Evolutionary conservation across 2,888 invertebrate genomes (phyloP).

Genomic region (Calliopum simillimum): DNA sequence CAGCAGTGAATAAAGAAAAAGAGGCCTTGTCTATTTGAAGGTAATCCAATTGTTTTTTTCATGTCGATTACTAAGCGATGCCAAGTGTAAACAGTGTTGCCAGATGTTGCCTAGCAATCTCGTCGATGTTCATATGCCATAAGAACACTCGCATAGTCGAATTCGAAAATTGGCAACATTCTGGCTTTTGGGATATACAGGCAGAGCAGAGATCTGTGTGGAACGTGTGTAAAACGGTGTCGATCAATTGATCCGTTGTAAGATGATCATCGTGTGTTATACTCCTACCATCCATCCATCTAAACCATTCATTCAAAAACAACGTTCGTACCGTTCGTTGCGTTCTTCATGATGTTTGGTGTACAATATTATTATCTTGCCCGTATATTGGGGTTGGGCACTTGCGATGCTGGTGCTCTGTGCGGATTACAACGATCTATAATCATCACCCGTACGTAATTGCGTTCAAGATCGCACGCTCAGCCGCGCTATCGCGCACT

Average conservation of each 20-base stretch:
- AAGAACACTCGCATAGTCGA: neutral
- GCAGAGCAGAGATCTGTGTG: neutral
- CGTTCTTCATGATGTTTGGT: constrained; percentile 1
- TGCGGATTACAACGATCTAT: constrained; percentile 28
- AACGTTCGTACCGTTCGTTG: constrained; percentile 10
- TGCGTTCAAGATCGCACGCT: constrained; percentile 22
- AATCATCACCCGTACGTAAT: constrained; percentile 36
- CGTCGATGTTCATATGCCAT: too few species aligned
- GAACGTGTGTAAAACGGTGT: constrained; percentile 34
- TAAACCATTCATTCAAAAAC: constrained; percentile 33
- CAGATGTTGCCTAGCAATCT: neutral
- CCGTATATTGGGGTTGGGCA: neutral
- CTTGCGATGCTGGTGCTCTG: too few species aligned
- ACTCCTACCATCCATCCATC: constrained; percentile 1
- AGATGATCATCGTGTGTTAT: constrained; percentile 7
- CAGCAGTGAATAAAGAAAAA: neutral
- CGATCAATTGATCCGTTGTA: constrained; percentile 27
- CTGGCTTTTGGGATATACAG: neutral
- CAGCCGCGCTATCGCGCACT: neutral
- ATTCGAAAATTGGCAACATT: neutral
- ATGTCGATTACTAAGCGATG: constrained; percentile 40
- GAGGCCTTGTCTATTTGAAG: constrained; percentile 59
- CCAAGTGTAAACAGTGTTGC: neutral
- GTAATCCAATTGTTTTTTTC: constrained; percentile 57
- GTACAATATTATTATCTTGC: constrained; percentile 17